phyloP scores from a whole-genome alignment of 2,797 vertebrate genomes.

The Protosalanx chinensis region DNA sequence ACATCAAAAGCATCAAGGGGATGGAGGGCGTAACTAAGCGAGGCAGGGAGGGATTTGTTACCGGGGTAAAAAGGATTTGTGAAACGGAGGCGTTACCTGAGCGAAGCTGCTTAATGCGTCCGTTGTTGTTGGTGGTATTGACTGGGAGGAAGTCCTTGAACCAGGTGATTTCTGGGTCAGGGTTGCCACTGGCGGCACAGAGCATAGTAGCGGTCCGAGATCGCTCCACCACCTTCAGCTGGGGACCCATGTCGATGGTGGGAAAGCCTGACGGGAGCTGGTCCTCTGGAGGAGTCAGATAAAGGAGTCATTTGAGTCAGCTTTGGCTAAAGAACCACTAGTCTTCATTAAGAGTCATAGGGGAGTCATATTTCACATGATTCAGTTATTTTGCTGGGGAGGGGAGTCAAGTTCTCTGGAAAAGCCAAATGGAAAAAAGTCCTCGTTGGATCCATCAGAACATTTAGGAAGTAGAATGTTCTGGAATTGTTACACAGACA shows the following conservation, averaged over 20 bases:
- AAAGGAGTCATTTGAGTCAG: slow-evolving; percentile 2
- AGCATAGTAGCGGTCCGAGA: slow-evolving; percentile 98
- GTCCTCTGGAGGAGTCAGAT: slow-evolving; percentile 77
- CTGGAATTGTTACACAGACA: background rate
- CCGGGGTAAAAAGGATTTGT: slow-evolving; percentile 5
- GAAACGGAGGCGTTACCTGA: slow-evolving; percentile 66
- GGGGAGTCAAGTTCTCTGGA: slow-evolving; percentile 22
- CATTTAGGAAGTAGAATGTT: background rate
- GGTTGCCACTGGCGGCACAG: slow-evolving; percentile 95
- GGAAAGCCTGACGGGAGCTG: slow-evolving; percentile 95
- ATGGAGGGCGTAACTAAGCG: slow-evolving; percentile 39
- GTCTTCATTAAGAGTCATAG: too few species aligned
- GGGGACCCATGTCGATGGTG: slow-evolving; percentile 98
- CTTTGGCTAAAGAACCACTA: background rate
- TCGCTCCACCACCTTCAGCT: slow-evolving; percentile 97
- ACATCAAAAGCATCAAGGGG: slow-evolving; percentile 18
- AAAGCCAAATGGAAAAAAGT: slow-evolving; percentile 32
- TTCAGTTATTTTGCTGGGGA: slow-evolving; percentile 15
- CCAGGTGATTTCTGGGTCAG: slow-evolving; percentile 98
- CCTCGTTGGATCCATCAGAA: background rate
- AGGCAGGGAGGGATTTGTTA: slow-evolving; percentile 15
- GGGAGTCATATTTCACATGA: too few species aligned
- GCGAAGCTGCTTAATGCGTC: slow-evolving; percentile 92
- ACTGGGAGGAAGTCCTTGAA: slow-evolving; percentile 98
- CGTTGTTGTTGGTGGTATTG: slow-evolving; percentile 94